Evolutionary conservation across 2,797 vertebrate species (phyloP), one percentile per base, ranked within the genome.

Genomic region (Macrochelys suwanniensis): DNA sequence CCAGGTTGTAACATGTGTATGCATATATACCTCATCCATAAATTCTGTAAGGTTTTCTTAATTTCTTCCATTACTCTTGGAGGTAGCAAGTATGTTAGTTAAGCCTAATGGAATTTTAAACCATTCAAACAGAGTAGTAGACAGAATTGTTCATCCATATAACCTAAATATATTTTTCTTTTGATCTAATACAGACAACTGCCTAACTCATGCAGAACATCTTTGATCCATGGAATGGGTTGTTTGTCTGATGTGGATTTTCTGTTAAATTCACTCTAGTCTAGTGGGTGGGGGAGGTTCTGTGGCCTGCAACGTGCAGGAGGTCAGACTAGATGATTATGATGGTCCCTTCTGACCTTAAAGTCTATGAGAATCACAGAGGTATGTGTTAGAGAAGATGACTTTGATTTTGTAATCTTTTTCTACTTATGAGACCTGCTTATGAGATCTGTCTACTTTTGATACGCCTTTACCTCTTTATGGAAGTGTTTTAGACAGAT

Each of bases 381-480:
- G 12, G 57, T 59, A 31, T 59, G 28, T 87, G 91, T 96, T 81
- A 53, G 82, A 86, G 59, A 86, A 54, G 37, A 68, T 91, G 81
- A 87, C 97, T 93, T 93, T 87, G 90, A 77, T 96, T 96, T 96
- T 49, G 15, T 90, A 31, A 25, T 93, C 51, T 7, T 37, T 54
- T 91, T 92, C 82, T 83, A 11, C 82, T 89, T 81, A 92, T 79
- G 79, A 89, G 11, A 71, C 93, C 33, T 92, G 23, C 54, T 56
- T 26, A 93, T 79, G 76, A 89, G 9, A 61, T 94, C 31, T 93
- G 13, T 95, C 91, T 91, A 82, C 51, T 51, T 51, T 19, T 51
- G 89, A 80, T 90, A 23, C 90, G 42, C 45, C 89, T 87, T 93
- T 93, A 80, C 84, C 33, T 95, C 78, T 92, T 93, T 92, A 84